Base-by-base conservation (phyloP, 1,140 invertebrate genomes). In the Ruditapes philippinarum region DNA sequence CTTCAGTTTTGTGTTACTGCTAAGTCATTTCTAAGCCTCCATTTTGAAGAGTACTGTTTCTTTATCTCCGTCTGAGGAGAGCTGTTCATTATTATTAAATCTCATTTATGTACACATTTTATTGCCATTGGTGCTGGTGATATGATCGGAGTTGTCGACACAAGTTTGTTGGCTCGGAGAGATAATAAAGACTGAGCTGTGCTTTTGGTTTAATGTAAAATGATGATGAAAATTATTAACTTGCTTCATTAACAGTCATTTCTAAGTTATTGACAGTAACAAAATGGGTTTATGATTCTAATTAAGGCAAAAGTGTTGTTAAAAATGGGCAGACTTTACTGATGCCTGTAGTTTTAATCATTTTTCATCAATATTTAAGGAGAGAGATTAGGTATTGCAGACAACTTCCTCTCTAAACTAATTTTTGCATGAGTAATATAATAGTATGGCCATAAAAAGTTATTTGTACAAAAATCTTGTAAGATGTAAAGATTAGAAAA, bases 51-150 rank as follows among this genome's bases (percentile, higher is more conserved):
- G 80, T 42, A 68, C 28, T 68, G 31, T 68, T 25, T 84, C 62
- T 84, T 84, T 84, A 84, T 84, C 82, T 84, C 68, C 82, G 38
- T 4, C 68, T 49, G 45, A 70, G 68, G 45, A 84, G 82, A 84
- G 82, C 68, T 84, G 65, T 84, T 73, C 65, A 84, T 84, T 84
- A 84, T 84, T 60, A 84, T 84, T 84, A 84, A 51, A 17, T 84
- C 65, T 73, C 45, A 84, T 84, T 74, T 73, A 84, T 84, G 82
- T 73, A 49, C 82, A 73, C 62, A 70, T 73, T 84, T 84, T 83
- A 83, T 83, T 42, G 45, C 62, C 45, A 45, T 36, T 40, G 33
- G 54, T 57, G 60, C 38, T 42, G 82, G 40, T 74, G 82, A 84
- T 84, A 65, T 42, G 60, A 68, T 73, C 68, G 31, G 19, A 7